These are phyloP conservation scores for Silurus asotus DNA, from an alignment of 2,113 vertebrate genomes.

Conservation along the genomic window DNA sequence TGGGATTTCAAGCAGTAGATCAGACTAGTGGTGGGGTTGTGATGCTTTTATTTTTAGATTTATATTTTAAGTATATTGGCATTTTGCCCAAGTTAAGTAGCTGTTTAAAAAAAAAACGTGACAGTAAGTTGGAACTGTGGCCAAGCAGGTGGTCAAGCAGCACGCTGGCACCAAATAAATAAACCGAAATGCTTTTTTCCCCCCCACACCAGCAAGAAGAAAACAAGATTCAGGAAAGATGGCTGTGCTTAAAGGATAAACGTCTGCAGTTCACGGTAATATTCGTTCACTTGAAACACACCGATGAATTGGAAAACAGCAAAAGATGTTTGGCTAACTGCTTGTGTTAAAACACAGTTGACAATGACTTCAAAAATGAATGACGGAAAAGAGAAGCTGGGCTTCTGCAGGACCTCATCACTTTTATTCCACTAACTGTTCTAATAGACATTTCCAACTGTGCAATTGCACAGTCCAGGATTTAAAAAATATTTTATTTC, in stretches of 20 bases:
- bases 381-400: background rate
- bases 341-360: background rate
- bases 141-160: slow-evolving; percentile 13
- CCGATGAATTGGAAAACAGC: background rate
- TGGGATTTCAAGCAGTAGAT: background rate
- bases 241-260: background rate
- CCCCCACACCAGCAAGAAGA: background rate
- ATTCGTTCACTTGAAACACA: background rate
- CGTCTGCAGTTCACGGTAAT: background rate
- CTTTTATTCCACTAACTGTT: background rate
- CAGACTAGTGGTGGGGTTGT: background rate
- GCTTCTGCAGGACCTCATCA: background rate
- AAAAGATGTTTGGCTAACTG: background rate
- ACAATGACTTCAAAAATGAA: background rate
- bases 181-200: slow-evolving; percentile 10
- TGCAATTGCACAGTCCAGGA: background rate
- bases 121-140: background rate
- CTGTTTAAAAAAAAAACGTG: slow-evolving; percentile 7
- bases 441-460: background rate
- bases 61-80: background rate
- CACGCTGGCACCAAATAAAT: slow-evolving; percentile 7
- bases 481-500: background rate
- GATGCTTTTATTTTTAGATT: background rate
- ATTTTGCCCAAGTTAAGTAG: background rate
- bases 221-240: background rate